These are phyloP conservation scores for Reticulitermes speratus DNA, from an alignment of 1,140 invertebrate species.

Conservation along the genomic window DNA sequence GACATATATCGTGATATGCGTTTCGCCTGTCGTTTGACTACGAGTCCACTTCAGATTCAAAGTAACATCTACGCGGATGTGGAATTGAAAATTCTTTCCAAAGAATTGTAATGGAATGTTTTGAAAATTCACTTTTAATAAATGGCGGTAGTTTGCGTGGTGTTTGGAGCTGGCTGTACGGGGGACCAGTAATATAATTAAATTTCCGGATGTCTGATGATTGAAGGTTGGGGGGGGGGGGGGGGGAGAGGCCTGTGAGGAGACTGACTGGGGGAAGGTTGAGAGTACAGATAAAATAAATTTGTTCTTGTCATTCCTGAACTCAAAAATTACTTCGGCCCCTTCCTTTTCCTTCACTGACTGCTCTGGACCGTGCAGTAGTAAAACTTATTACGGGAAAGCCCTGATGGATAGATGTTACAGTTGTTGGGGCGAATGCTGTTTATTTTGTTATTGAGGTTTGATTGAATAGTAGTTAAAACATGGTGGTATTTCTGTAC, in stretches of 20 bases:
- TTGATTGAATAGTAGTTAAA: slow-evolving; percentile 16
- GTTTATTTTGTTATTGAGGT: slow-evolving; percentile 14
- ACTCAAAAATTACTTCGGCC: neutral
- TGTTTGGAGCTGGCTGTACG: neutral
- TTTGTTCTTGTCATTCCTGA: neutral
- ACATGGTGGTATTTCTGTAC: neutral
- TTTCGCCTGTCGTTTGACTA: too few species aligned
- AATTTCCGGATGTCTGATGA: neutral
- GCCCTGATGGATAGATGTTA: neutral
- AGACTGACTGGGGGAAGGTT: neutral
- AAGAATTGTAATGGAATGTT: neutral
- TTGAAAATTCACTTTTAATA: neutral
- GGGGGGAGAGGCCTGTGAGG: too few species aligned
- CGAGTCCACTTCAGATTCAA: too few species aligned
- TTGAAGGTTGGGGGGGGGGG: neutral
- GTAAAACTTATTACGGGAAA: neutral
- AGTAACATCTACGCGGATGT: too few species aligned
- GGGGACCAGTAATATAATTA: neutral
- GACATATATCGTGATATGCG: too few species aligned
- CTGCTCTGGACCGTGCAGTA: neutral
- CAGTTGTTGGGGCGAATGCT: neutral
- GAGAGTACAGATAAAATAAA: neutral
- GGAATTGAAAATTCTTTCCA: too few species aligned
- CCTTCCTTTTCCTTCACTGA: neutral
- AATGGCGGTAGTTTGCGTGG: neutral